These are phyloP conservation scores for Heliconius hortense DNA, from an alignment of 2,888 invertebrate genomes.

Conservation along the genomic window DNA sequence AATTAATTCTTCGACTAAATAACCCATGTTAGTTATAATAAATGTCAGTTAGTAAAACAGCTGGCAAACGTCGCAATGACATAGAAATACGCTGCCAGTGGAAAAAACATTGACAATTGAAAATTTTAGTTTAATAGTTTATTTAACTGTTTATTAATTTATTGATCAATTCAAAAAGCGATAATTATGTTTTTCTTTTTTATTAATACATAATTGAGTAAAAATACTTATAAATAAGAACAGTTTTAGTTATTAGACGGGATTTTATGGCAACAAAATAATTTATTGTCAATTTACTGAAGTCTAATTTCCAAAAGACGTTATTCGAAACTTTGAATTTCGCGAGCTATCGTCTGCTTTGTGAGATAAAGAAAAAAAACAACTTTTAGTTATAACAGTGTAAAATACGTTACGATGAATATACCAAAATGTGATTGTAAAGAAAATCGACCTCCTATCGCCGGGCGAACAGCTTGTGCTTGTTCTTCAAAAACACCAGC, in stretches of 20 bases:
- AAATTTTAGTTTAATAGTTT: not conserved
- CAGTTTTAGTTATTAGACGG: not conserved
- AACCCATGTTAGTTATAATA: constrained; percentile 8
- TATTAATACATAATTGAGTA: not conserved
- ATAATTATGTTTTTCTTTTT: not conserved
- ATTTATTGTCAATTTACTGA: constrained; percentile 4
- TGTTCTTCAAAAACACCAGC: constrained; percentile 52
- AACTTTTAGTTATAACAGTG: not conserved
- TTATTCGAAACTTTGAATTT: constrained; percentile 28
- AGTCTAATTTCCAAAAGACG: constrained; percentile 18
- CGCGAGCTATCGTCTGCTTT: constrained; percentile 5
- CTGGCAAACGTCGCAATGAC: constrained; percentile 20
- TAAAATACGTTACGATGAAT: constrained; percentile 52
- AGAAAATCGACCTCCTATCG: constrained; percentile 61
- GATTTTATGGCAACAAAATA: constrained; percentile 15
- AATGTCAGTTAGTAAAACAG: constrained; percentile 19
- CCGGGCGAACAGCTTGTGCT: constrained; percentile 54
- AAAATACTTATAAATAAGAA: not conserved
- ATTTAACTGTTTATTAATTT: not conserved
- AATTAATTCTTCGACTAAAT: constrained; percentile 1
- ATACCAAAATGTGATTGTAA: constrained; percentile 63
- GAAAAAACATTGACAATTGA: not conserved
- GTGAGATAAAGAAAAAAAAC: constrained; percentile 14
- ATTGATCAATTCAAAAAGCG: not conserved
- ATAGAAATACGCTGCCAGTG: not conserved